These are phyloP conservation scores for Thunnus thynnus DNA, from an alignment of 2,113 vertebrate genomes.

Conservation along the genomic window DNA sequence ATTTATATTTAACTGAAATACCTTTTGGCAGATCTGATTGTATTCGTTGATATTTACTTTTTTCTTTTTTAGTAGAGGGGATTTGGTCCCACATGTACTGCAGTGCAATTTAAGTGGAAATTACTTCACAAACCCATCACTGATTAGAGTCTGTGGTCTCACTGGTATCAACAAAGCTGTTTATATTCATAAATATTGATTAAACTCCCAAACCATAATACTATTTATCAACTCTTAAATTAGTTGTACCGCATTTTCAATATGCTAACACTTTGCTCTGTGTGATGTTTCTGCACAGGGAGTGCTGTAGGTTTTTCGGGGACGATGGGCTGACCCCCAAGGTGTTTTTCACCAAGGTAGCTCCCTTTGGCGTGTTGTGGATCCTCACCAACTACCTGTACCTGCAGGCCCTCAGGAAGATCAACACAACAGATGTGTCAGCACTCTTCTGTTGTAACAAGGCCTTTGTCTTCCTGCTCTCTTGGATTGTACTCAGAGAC, in stretches of 20 bases:
- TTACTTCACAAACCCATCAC: conserved; percentile 8
- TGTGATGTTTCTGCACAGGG: conserved; percentile 83
- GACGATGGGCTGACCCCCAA: conserved; percentile 95
- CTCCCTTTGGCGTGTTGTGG: conserved; percentile 96
- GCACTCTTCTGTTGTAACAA: conserved; percentile 99
- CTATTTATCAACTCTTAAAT: conserved; percentile 7
- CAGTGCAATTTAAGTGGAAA: conserved; percentile 4
- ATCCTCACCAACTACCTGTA: conserved; percentile 99
- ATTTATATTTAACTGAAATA: neutral
- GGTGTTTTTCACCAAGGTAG: conserved; percentile 95
- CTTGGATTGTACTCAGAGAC: conserved; percentile 98
- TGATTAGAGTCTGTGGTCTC: conserved; percentile 22
- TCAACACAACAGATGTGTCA: conserved; percentile 96
- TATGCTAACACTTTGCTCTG: conserved; percentile 13
- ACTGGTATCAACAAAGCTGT: neutral
- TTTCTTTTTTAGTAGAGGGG: neutral
- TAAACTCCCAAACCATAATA: neutral
- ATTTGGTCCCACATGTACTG: conserved; percentile 8
- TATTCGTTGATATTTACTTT: conserved; percentile 15
- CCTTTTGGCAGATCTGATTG: conserved; percentile 12
- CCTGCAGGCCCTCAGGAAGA: conserved; percentile 98
- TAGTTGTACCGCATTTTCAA: neutral
- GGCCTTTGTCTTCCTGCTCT: conserved; percentile 98
- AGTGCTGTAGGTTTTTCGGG: conserved; percentile 96
- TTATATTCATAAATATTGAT: conserved; percentile 22